A percentile compares a stretch with the other conserved stretches of the same genome.
Conservation (phyloP, 2,113 vertebrate species). For the Boulengeromyrus knoepffleri region DNA sequence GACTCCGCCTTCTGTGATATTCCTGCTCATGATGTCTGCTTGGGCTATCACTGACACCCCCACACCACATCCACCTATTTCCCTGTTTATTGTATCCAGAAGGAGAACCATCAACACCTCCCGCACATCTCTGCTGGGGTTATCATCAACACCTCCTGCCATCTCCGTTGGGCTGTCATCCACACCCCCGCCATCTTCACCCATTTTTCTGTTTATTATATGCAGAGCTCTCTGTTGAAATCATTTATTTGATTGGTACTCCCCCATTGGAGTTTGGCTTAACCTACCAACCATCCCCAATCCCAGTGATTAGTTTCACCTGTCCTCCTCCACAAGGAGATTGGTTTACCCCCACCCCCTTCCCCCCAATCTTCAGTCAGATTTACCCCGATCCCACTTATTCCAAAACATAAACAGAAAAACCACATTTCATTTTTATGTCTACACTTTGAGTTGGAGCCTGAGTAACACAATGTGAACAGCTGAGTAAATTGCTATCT, state of each 20-base stretch:
- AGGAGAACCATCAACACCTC: neutral
- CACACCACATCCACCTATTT: neutral
- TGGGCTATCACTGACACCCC: neutral
- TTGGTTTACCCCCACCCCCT: neutral
- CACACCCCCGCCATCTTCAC: neutral
- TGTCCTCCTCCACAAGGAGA: neutral
- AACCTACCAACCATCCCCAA: neutral
- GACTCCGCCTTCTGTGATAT: neutral
- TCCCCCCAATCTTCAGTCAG: neutral
- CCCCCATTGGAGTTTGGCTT: neutral
- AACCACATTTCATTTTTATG: neutral
- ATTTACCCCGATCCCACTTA: neutral
- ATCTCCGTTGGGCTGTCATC: neutral
- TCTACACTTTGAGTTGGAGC: neutral
- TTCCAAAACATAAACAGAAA: neutral
- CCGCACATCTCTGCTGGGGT: neutral
- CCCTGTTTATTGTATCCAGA: neutral
- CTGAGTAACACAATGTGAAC: neutral
- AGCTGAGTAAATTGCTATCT: neutral
- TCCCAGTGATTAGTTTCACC: neutral
- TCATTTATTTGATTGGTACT: neutral
- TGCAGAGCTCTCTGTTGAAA: neutral
- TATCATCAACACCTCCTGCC: neutral
- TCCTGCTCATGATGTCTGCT: neutral
- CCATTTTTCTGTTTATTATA: neutral